These are phyloP conservation scores for Rhagoletis pomonella DNA, from an alignment of 1,140 invertebrate species.

Conservation along the genomic window DNA sequence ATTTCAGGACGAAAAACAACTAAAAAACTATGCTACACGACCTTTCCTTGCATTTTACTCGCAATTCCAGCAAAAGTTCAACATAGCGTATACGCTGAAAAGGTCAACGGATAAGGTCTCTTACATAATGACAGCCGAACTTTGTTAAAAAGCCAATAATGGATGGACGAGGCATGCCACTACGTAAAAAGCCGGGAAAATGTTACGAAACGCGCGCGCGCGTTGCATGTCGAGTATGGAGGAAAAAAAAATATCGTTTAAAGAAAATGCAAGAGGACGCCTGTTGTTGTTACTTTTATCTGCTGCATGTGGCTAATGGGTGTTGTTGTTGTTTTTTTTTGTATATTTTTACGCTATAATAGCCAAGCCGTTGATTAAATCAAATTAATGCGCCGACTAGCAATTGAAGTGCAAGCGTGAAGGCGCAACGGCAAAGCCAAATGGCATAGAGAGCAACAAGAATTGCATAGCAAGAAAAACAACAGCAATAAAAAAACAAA, in stretches of 20 bases:
- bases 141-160: neutral
- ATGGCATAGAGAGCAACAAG: neutral
- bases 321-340: neutral
- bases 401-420: conserved; percentile 46
- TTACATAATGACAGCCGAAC: conserved; percentile 37
- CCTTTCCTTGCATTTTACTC: too few species aligned
- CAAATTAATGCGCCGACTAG: neutral
- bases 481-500: conserved; percentile 16
- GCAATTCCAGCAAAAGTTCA: neutral
- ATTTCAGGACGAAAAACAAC: too few species aligned
- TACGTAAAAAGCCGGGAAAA: neutral
- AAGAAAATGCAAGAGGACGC: neutral
- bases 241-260: neutral
- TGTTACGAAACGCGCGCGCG: neutral
- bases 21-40: too few species aligned
- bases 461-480: neutral
- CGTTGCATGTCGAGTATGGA: neutral
- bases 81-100: neutral
- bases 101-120: conserved; percentile 49
- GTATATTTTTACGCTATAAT: neutral
- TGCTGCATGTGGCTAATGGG: neutral
- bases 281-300: neutral
- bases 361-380: conserved; percentile 28
- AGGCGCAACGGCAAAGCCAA: conserved; percentile 19
- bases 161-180: neutral